These are phyloP conservation scores for Mayetiola destructor DNA, from an alignment of 2,888 invertebrate genomes.

Conservation along the genomic window DNA sequence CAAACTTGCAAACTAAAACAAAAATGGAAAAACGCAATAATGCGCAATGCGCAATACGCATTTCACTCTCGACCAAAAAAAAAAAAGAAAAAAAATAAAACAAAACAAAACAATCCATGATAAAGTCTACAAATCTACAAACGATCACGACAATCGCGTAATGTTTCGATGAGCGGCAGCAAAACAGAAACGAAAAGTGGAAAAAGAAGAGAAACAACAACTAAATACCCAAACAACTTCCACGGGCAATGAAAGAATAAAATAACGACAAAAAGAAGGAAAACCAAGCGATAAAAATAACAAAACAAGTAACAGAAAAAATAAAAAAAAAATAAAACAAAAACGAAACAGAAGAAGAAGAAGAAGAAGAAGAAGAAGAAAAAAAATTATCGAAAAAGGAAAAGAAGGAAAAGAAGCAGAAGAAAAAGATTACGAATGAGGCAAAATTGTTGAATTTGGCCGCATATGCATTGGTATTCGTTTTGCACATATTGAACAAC, in stretches of 20 bases:
- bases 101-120: slow-evolving; percentile 1
- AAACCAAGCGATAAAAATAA: background rate
- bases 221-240: background rate
- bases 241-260: too few relatives aligned
- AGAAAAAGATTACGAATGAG: too few relatives aligned
- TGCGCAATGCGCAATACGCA: background rate
- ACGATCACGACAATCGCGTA: background rate
- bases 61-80: slow-evolving; percentile 7
- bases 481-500: background rate
- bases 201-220: background rate
- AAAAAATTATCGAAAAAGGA: background rate
- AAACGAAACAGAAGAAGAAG: background rate
- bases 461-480: background rate
- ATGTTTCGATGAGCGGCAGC: background rate
- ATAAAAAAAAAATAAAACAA: background rate
- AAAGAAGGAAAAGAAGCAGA: background rate
- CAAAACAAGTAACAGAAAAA: background rate
- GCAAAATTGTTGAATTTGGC: too few relatives aligned
- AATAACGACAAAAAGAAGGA: too few relatives aligned
- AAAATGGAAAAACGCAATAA: slow-evolving; percentile 4
- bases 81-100: too few relatives aligned
- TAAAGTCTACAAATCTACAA: background rate
- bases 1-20: background rate
- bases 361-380: background rate
- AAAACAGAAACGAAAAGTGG: background rate